Percentiles rank a stretch among this genome's conserved stretches.
phyloP scores from a whole-genome alignment of 2,113 vertebrate species.

The Anhinga anhinga region DNA sequence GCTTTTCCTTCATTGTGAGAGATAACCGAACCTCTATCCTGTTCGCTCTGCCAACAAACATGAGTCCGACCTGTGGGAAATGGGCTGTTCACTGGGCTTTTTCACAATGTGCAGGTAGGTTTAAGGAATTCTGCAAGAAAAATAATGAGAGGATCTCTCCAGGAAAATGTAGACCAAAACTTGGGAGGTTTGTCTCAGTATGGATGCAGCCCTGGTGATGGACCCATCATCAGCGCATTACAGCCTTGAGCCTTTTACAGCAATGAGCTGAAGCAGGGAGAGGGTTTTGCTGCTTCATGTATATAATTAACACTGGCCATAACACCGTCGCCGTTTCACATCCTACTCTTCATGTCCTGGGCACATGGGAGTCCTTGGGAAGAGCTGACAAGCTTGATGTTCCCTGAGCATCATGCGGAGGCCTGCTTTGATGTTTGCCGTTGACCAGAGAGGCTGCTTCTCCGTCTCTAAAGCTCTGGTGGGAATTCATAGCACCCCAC shows the following conservation, averaged over 20 bases:
- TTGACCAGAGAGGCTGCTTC: not conserved
- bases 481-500: not conserved
- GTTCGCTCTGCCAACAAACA: not conserved
- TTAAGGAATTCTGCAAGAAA: not conserved
- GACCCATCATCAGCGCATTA: accelerated
- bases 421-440: not conserved
- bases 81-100: not conserved
- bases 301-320: not conserved
- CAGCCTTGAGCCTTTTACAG: not conserved
- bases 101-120: not conserved
- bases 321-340: not conserved
- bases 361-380: not conserved
- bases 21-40: not conserved
- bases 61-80: not conserved
- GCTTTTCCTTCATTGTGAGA: not conserved
- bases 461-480: not conserved
- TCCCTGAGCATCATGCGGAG: not conserved
- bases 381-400: not conserved
- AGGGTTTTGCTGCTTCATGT: not conserved
- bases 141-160: not conserved
- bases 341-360: not conserved
- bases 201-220: not conserved
- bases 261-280: not conserved
- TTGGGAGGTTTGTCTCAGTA: not conserved
- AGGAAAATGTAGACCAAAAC: not conserved